These are phyloP conservation scores for Heloderma charlesbogerti DNA, from an alignment of 2,113 vertebrate genomes.

Conservation along the genomic window DNA sequence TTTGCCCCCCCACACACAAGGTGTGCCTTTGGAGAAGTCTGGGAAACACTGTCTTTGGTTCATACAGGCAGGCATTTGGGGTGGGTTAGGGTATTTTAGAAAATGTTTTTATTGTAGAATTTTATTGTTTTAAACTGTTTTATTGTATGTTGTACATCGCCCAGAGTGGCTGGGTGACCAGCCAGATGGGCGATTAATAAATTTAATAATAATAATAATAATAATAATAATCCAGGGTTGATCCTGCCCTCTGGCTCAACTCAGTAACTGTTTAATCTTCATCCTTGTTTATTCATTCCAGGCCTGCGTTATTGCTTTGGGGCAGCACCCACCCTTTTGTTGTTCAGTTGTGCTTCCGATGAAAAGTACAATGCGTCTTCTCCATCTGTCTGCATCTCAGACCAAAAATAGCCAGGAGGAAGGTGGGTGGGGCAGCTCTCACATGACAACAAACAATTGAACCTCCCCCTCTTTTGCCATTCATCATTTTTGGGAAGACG, in stretches of 20 bases:
- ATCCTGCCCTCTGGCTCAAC: slow-evolving; percentile 2
- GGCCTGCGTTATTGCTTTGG: slow-evolving; percentile 9
- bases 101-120: too few relatives aligned
- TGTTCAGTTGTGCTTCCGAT: slow-evolving; percentile 29
- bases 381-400: background rate
- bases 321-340: slow-evolving; percentile 47
- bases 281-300: slow-evolving; percentile 25
- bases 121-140: too few relatives aligned
- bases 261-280: background rate
- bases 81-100: too few relatives aligned
- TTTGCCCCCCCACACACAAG: background rate
- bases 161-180: too few relatives aligned
- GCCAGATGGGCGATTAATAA: too few relatives aligned
- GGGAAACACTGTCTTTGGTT: fast-evolving
- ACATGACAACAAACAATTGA: background rate
- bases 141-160: too few relatives aligned
- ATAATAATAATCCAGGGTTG: background rate
- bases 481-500: fast-evolving
- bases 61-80: too few relatives aligned
- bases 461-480: fast-evolving
- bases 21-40: background rate
- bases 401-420: slow-evolving; percentile 18
- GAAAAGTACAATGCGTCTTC: slow-evolving; percentile 52
- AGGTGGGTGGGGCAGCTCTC: background rate
- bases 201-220: too few relatives aligned